Percentiles rank a stretch among this genome's conserved stretches.
Conservation (phyloP, 2,888 invertebrate species). For the Dusona sp. region DNA sequence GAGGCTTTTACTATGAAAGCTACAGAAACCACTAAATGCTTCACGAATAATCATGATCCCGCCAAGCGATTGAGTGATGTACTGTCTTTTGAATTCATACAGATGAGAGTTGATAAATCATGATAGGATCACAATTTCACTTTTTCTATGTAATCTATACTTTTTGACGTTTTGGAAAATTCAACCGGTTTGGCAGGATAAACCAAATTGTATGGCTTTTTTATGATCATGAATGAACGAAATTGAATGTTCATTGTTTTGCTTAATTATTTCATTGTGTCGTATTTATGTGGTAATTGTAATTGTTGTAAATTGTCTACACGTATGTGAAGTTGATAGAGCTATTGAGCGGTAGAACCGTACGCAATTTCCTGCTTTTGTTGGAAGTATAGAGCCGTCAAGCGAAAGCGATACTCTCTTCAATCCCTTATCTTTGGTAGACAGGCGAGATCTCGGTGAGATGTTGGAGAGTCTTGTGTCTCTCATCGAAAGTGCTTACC, state of each 20-base stretch:
- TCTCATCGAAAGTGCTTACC: slow-evolving; percentile 33
- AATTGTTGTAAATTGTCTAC: background rate
- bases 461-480: slow-evolving; percentile 24
- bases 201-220: background rate
- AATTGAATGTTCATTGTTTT: background rate
- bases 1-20: slow-evolving; percentile 41
- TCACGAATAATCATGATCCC: background rate
- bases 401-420: slow-evolving; percentile 34
- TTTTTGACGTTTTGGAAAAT: background rate
- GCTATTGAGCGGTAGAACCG: slow-evolving; percentile 2
- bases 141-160: background rate
- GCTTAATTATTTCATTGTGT: background rate
- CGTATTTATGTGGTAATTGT: background rate
- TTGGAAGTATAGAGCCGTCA: slow-evolving; percentile 24
- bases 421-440: slow-evolving; percentile 43
- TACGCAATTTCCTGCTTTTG: slow-evolving; percentile 7
- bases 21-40: slow-evolving; percentile 13
- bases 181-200: background rate
- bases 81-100: background rate
- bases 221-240: background rate
- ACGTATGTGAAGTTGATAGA: background rate
- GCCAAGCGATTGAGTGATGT: background rate
- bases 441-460: slow-evolving; percentile 32
- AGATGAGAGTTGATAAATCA: background rate
- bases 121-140: no score